These are phyloP conservation scores for Tenthredo distinguenda DNA, from an alignment of 2,888 invertebrate species.

Conservation along the genomic window DNA sequence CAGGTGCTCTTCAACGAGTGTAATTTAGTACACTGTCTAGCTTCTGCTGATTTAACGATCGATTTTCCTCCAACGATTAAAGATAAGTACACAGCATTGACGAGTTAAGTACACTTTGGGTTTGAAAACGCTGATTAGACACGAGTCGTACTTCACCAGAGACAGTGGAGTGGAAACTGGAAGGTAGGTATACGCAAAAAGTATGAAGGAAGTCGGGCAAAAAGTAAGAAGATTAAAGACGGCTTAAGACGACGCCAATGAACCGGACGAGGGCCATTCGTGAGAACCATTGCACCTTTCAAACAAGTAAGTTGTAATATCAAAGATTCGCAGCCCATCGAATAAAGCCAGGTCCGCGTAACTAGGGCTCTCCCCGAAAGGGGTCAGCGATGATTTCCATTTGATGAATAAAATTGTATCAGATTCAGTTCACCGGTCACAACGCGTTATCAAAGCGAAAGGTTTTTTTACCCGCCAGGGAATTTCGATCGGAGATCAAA, in stretches of 20 bases:
- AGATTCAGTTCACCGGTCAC: slow-evolving; percentile 8
- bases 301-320: slow-evolving; percentile 42
- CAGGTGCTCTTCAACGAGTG: not conserved
- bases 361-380: not conserved
- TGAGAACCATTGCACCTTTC: slow-evolving; percentile 41
- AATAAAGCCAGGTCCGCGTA: not conserved
- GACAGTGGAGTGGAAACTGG: slow-evolving; percentile 27
- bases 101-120: slow-evolving; percentile 46
- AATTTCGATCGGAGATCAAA: slow-evolving; percentile 38
- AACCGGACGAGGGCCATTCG: slow-evolving; percentile 39
- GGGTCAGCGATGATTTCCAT: slow-evolving; percentile 29
- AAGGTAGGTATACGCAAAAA: slow-evolving; percentile 29
- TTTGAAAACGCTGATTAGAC: slow-evolving; percentile 47
- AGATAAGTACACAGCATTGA: slow-evolving; percentile 44
- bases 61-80: slow-evolving; percentile 40
- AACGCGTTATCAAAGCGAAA: slow-evolving; percentile 21
- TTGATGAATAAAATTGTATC: slow-evolving; percentile 42
- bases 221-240: slow-evolving; percentile 46
- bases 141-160: slow-evolving; percentile 35
- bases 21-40: slow-evolving; percentile 21
- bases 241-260: slow-evolving; percentile 35
- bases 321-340: not conserved
- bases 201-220: slow-evolving; percentile 27
- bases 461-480: slow-evolving; percentile 18
- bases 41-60: slow-evolving; percentile 45